Conservation (phyloP, 2,113 vertebrate species). For the Eulemur rufifrons region DNA sequence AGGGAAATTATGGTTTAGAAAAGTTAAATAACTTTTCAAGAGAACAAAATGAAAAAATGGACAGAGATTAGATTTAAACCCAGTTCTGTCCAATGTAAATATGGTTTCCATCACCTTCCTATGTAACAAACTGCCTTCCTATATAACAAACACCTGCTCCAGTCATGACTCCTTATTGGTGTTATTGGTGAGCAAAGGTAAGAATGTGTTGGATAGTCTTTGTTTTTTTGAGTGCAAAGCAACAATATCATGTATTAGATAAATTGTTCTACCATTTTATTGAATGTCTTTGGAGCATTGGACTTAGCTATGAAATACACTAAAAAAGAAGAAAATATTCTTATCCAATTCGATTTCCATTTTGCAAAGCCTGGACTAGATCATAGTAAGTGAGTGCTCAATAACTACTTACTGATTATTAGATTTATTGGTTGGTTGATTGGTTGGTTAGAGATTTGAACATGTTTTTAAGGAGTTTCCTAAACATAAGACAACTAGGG, state of each 20-base stretch:
- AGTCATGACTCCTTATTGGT: neutral
- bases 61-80: neutral
- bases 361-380: neutral
- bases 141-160: neutral
- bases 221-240: neutral
- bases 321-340: neutral
- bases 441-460: neutral
- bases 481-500: neutral
- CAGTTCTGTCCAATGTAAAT: neutral
- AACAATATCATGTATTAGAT: neutral
- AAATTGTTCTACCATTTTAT: neutral
- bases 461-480: neutral
- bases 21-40: neutral
- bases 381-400: neutral
- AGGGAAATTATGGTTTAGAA: neutral
- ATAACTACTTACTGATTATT: neutral
- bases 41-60: neutral
- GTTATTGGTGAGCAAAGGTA: neutral
- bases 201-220: neutral
- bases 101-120: neutral
- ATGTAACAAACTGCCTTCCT: neutral
- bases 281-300: neutral
- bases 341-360: neutral
- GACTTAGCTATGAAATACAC: neutral
- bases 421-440: neutral